A percentile compares a stretch with the other conserved stretches of the same genome.
Conservation (phyloP, 1,140 invertebrate genomes). For the silkworm (Bombyx mori) region DNA sequence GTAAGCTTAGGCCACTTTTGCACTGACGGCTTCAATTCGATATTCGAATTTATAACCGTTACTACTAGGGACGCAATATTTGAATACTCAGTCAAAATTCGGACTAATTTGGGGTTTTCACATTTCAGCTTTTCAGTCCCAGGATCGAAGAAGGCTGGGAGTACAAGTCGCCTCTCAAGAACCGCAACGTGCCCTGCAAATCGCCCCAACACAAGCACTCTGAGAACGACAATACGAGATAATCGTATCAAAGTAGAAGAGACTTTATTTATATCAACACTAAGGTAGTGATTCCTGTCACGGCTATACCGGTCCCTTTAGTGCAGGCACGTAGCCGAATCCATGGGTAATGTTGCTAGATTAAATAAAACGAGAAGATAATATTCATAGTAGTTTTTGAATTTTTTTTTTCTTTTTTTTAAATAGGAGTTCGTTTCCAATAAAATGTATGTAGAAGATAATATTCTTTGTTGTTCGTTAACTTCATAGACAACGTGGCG, state of each 20-base stretch:
- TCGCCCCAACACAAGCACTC: conserved; percentile 26
- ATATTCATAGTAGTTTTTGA: background rate
- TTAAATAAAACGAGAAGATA: background rate
- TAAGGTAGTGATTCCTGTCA: conserved; percentile 36
- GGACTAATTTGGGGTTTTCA: no score
- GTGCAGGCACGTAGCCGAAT: conserved; percentile 4
- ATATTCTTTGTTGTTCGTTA: background rate
- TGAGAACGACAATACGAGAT: conserved; percentile 44
- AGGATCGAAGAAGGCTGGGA: conserved; percentile 65
- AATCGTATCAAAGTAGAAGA: conserved; percentile 27
- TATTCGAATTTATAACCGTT: no score
- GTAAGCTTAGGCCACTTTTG: no score
- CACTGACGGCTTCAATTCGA: no score
- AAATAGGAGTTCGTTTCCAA: background rate
- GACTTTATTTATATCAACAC: conserved; percentile 18
- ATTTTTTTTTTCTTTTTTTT: no score
- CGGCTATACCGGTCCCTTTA: conserved; percentile 9
- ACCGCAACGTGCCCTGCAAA: conserved; percentile 27
- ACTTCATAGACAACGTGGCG: background rate
- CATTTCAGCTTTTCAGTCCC: conserved; percentile 59
- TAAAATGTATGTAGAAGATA: background rate
- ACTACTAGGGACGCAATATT: no score
- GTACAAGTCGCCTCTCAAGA: conserved; percentile 54
- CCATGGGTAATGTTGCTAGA: background rate
- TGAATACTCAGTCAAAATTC: no score